phyloP scores from a whole-genome alignment of 2,113 vertebrate genomes.

The Solea solea region DNA sequence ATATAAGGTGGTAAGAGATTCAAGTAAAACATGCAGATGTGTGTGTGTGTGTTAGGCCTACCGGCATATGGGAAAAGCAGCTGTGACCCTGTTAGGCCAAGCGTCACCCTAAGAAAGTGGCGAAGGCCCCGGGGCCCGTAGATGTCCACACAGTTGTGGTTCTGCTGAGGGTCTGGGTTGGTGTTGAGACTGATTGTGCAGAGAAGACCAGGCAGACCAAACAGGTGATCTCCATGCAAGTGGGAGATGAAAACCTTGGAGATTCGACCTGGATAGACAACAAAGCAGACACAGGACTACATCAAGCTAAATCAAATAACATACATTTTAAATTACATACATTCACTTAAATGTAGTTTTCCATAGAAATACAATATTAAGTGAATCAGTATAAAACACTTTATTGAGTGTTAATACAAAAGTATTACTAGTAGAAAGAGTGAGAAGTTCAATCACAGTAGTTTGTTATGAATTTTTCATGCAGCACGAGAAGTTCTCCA shows the following conservation, averaged over 20 bases:
- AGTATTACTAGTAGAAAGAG: too few relatives aligned
- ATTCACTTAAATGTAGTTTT: too few relatives aligned
- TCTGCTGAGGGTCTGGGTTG: slow-evolving; percentile 55
- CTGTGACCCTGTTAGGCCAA: slow-evolving; percentile 88
- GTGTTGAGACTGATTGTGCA: slow-evolving; percentile 91
- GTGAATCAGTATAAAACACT: too few relatives aligned
- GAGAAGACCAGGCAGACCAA: slow-evolving; percentile 92
- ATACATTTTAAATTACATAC: too few relatives aligned
- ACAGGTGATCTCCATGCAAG: slow-evolving; percentile 93
- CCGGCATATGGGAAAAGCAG: slow-evolving; percentile 86
- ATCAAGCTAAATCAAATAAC: too few relatives aligned
- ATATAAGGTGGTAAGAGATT: too few relatives aligned
- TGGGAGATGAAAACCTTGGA: slow-evolving; percentile 96
- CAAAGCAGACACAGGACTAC: background rate
- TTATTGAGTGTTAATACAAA: too few relatives aligned
- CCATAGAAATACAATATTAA: too few relatives aligned
- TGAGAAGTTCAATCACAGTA: too few relatives aligned
- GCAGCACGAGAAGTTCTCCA: background rate
- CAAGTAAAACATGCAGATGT: too few relatives aligned
- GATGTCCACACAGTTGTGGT: slow-evolving; percentile 81
- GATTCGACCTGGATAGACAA: slow-evolving; percentile 83
- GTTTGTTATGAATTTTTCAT: background rate
- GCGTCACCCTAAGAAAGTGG: slow-evolving; percentile 82
- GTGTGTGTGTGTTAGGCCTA: background rate
- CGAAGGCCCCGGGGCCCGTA: slow-evolving; percentile 88